phyloP scores from a whole-genome alignment of 64 coral and sea anemone species.

The Porites australiensis region DNA sequence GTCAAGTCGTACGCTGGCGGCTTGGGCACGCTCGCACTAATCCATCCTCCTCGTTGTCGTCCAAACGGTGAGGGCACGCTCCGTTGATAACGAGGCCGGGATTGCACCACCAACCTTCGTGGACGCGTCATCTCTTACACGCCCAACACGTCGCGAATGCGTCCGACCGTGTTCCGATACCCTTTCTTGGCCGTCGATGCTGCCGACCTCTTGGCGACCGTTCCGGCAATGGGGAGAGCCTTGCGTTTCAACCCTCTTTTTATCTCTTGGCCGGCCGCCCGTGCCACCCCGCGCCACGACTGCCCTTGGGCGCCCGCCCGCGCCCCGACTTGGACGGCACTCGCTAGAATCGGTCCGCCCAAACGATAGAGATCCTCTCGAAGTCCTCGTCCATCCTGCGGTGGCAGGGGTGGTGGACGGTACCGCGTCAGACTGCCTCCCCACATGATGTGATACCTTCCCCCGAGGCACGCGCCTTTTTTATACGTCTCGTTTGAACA shows the following conservation, averaged over 20 bases:
- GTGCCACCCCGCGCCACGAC: background rate
- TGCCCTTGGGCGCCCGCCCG: background rate
- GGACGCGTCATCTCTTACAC: background rate
- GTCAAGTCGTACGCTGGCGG: background rate
- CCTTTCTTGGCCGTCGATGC: background rate
- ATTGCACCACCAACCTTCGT: background rate
- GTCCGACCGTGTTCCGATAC: background rate
- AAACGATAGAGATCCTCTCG: background rate
- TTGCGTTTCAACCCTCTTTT: background rate
- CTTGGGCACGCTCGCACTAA: background rate
- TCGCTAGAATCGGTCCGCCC: background rate
- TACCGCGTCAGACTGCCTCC: background rate
- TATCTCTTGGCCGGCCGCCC: background rate
- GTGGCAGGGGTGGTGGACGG: background rate
- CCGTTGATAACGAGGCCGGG: background rate
- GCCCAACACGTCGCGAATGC: background rate
- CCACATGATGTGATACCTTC: background rate
- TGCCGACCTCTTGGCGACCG: too few relatives aligned
- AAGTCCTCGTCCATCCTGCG: background rate
- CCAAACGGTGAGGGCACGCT: background rate
- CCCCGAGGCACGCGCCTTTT: background rate
- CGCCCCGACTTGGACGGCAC: background rate
- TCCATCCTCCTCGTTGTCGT: background rate
- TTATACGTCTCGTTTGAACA: too few relatives aligned
- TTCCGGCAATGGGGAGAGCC: background rate